Evolutionary conservation across 92 coral and sea anemone genomes (phyloP).

Genomic region (Porites cylindrica): DNA sequence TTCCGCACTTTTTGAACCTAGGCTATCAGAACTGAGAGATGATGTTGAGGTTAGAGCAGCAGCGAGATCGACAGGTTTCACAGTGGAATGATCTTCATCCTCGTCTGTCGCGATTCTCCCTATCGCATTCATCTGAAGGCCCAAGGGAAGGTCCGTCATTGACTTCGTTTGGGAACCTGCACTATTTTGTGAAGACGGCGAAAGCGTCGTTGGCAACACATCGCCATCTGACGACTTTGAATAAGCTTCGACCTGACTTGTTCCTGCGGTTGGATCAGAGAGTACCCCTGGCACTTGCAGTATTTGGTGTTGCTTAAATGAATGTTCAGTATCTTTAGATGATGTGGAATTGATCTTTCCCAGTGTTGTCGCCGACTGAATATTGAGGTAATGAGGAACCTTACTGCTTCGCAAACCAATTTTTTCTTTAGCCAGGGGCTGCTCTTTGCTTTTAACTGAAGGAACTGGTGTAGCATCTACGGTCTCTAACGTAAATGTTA

Average conservation of each 20-base stretch:
- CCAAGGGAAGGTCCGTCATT: constrained; percentile 15
- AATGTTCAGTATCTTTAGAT: constrained; percentile 13
- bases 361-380: constrained; percentile 32
- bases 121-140: constrained; percentile 45
- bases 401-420: constrained; percentile 30
- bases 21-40: neutral
- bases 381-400: constrained; percentile 35
- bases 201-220: constrained; percentile 4
- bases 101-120: constrained; percentile 21
- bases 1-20: constrained; percentile 21
- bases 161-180: neutral
- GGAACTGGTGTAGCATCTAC: constrained; percentile 22
- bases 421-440: neutral
- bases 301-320: constrained; percentile 1
- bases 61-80: neutral
- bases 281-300: neutral
- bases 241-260: neutral
- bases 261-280: neutral
- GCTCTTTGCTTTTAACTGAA: neutral
- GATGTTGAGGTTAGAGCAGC: neutral
- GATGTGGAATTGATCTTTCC: constrained; percentile 38
- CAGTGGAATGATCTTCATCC: neutral
- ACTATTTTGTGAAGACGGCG: constrained; percentile 1
- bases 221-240: constrained; percentile 19
- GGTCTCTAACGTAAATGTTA: constrained; percentile 42